Evolutionary conservation across 2,797 vertebrate genomes (phyloP).

Genomic region (Heteromormyrus szaboi): DNA sequence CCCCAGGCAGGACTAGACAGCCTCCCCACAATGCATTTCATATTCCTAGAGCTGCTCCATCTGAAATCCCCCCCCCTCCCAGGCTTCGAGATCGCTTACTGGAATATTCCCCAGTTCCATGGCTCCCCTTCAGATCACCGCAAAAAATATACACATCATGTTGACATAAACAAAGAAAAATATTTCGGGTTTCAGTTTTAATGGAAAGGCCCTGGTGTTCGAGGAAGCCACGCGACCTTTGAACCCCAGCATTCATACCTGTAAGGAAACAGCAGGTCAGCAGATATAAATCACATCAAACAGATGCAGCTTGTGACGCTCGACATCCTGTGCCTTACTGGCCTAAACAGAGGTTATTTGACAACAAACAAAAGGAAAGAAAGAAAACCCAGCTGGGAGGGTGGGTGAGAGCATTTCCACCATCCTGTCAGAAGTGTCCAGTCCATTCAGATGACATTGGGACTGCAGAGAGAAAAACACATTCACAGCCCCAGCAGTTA

Average conservation of each 20-base stretch:
- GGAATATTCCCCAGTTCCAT: slow-evolving; percentile 43
- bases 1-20: not conserved
- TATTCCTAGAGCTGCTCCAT: slow-evolving; percentile 31
- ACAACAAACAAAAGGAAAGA: not conserved
- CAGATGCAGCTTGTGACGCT: not conserved
- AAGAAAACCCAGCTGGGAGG: not conserved
- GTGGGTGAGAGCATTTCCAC: not conserved
- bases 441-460: not conserved
- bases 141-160: slow-evolving; percentile 25
- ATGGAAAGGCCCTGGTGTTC: slow-evolving; percentile 22
- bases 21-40: slow-evolving; percentile 26
- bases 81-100: slow-evolving; percentile 46
- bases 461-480: not conserved
- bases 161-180: slow-evolving; percentile 21
- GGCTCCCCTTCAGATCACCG: slow-evolving; percentile 43
- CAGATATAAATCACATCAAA: not conserved
- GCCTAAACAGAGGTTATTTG: not conserved
- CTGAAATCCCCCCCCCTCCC: slow-evolving; percentile 35
- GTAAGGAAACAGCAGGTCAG: not conserved
- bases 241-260: slow-evolving; percentile 43
- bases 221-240: slow-evolving; percentile 33
- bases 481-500: not conserved
- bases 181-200: slow-evolving; percentile 30
- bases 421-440: not conserved
- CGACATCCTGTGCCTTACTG: not conserved